Evolutionary conservation across 37 sponge, comb jelly and placozoan species (phyloP), one percentile per base, ranked within the genome.

Genomic region (Axinella damicornis): DNA sequence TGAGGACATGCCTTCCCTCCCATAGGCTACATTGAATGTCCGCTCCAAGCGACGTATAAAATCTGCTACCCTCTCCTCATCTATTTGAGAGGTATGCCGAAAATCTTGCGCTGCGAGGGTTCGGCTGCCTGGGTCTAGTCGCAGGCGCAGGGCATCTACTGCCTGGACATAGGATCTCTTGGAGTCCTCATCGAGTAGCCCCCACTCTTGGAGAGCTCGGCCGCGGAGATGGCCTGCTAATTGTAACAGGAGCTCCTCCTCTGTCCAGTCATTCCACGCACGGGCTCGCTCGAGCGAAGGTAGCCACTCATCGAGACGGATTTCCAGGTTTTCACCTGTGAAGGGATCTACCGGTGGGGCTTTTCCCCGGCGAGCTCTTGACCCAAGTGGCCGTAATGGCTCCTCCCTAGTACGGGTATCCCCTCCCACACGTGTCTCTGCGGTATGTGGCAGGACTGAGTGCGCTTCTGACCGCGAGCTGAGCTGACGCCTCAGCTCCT

Each of bases 231-330:
- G 81, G 17, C 88, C 81, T 36, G 81, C 81, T 20, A 87, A 53
- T 52, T 87, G 88, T 33, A 87, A 35, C 40, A 87, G 35, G 0
- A 53, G 46, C 38, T 87, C 88, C 30, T 71, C 74, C 14, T 87
- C 88, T 15, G 81, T 57, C 81, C 88, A 87, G n/a, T 61, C 72
- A 40, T 70, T 70, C 72, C 72, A 70, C 34, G 2, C 30, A 9
- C 40, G 19, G 68, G 68, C 68, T 4, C 34, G 68, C 33, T 67
- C 33, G 2, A 67, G 33, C 2, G 68, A 1, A 2, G 68, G 68
- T 5, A 67, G 68, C 68, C 68, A 67, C 19, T 67, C 68, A 32
- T 67, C 68, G 1, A 67, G 2, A 30, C 33, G 28, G 9, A 67
- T 27, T 34, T 67, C 68, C 20, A 4, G 33, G 28, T 31, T 24